These are phyloP conservation scores for Hedya salicella DNA, from an alignment of 2,888 invertebrate species.

Conservation along the genomic window DNA sequence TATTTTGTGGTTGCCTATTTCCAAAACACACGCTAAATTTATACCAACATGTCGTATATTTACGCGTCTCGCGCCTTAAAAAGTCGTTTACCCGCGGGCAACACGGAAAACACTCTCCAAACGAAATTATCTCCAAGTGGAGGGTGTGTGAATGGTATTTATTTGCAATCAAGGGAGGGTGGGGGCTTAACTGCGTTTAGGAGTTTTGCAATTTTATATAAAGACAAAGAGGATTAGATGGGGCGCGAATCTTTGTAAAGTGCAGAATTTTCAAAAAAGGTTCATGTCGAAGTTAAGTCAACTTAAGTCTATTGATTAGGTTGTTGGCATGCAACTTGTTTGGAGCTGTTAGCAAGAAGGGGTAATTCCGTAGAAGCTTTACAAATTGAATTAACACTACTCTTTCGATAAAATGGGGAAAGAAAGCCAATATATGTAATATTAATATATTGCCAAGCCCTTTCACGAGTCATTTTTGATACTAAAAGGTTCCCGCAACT, in stretches of 20 bases:
- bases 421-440: no score
- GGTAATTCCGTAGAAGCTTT: not conserved
- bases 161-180: slow-evolving; percentile 53
- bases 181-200: slow-evolving; percentile 48
- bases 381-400: slow-evolving; percentile 4
- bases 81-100: slow-evolving; percentile 42
- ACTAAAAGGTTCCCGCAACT: no score
- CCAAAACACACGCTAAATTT: slow-evolving; percentile 33
- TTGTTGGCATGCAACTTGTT: slow-evolving; percentile 7
- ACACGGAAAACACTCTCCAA: slow-evolving; percentile 49
- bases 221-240: slow-evolving; percentile 45
- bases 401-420: no score
- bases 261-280: slow-evolving; percentile 32
- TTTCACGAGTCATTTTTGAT: no score
- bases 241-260: slow-evolving; percentile 55
- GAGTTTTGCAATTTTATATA: slow-evolving; percentile 50
- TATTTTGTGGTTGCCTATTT: not conserved
- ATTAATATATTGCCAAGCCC: no score
- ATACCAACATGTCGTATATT: slow-evolving; percentile 40
- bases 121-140: slow-evolving; percentile 51
- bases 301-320: slow-evolving; percentile 35
- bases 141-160: slow-evolving; percentile 52
- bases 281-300: slow-evolving; percentile 11
- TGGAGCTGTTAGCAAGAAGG: not conserved
- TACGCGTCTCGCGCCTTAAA: slow-evolving; percentile 41